A percentile compares a stretch with the other conserved stretches of the same genome.
These are phyloP conservation scores for Casuarius casuarius DNA, from an alignment of 2,113 vertebrate genomes.

Conservation along the genomic window DNA sequence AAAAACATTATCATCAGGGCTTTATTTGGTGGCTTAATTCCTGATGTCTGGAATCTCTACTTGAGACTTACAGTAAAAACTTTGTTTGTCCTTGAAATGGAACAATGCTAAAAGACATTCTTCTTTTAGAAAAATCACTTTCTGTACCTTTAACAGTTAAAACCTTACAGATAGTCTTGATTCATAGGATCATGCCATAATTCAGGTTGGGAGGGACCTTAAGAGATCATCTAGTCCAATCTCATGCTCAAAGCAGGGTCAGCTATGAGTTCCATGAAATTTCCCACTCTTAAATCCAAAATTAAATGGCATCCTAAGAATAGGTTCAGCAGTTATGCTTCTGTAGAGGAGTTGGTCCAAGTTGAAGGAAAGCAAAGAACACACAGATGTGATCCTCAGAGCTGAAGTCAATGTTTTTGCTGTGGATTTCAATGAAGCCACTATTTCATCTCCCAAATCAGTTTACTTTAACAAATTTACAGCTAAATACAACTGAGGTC, in stretches of 20 bases:
- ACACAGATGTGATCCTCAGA: not conserved
- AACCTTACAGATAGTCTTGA: not conserved
- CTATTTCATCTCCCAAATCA: not conserved
- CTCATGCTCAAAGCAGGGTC: not conserved
- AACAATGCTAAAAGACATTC: not conserved
- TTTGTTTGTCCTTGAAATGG: not conserved
- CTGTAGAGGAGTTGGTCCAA: not conserved
- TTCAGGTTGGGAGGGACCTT: not conserved
- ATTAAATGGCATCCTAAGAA: not conserved
- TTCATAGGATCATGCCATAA: not conserved
- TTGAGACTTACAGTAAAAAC: not conserved
- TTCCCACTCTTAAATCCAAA: not conserved
- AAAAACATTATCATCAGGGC: not conserved
- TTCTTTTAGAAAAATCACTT: not conserved
- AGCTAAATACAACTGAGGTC: not conserved
- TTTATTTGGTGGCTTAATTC: conserved; percentile 13
- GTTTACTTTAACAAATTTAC: not conserved
- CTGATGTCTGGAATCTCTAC: not conserved
- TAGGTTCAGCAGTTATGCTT: not conserved
- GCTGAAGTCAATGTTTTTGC: not conserved
- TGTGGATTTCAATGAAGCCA: not conserved
- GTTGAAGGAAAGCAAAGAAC: not conserved
- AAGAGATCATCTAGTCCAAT: not conserved
- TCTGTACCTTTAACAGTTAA: not conserved
- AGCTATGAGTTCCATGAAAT: not conserved